phyloP scores from a whole-genome alignment of 2,888 invertebrate genomes.

The Steinernema hermaphroditum region DNA sequence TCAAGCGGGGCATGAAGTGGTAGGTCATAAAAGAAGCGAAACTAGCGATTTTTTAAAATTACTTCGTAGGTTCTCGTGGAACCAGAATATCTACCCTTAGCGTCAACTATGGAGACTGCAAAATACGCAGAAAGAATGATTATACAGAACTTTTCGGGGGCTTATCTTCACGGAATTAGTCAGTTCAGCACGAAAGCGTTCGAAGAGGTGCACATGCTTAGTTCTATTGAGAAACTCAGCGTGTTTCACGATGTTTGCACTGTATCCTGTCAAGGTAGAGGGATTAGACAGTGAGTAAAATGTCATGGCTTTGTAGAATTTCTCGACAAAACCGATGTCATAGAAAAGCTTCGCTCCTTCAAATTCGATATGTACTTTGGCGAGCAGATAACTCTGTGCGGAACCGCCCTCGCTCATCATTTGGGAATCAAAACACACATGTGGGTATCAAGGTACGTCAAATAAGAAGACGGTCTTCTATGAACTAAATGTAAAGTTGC shows the following conservation, averaged over 20 bases:
- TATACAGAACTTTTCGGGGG: background rate
- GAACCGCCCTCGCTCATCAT: conserved; percentile 41
- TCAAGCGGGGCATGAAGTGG: conserved; percentile 54
- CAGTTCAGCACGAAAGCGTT: conserved; percentile 13
- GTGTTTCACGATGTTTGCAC: background rate
- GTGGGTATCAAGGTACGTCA: conserved; percentile 50
- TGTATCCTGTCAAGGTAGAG: background rate
- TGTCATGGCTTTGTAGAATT: conserved; percentile 32
- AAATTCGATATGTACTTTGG: conserved; percentile 38
- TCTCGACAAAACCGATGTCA: conserved; percentile 31
- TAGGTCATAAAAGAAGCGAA: conserved; percentile 24
- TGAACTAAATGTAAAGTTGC: conserved; percentile 28
- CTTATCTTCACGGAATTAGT: background rate
- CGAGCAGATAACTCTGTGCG: conserved; percentile 40
- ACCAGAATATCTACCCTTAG: conserved; percentile 32
- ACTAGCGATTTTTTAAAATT: conserved; percentile 4
- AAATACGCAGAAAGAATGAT: conserved; percentile 33
- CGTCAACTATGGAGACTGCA: conserved; percentile 4
- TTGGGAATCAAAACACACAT: conserved; percentile 50
- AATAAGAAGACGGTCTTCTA: background rate
- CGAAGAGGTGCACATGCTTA: background rate
- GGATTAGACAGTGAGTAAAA: background rate
- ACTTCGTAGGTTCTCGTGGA: conserved; percentile 34
- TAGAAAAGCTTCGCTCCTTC: conserved; percentile 32
- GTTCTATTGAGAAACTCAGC: background rate